A percentile compares a stretch with the other conserved stretches of the same genome.
phyloP scores from a whole-genome alignment of 2,113 vertebrate species.

The Epinephelus cyanopodus region DNA sequence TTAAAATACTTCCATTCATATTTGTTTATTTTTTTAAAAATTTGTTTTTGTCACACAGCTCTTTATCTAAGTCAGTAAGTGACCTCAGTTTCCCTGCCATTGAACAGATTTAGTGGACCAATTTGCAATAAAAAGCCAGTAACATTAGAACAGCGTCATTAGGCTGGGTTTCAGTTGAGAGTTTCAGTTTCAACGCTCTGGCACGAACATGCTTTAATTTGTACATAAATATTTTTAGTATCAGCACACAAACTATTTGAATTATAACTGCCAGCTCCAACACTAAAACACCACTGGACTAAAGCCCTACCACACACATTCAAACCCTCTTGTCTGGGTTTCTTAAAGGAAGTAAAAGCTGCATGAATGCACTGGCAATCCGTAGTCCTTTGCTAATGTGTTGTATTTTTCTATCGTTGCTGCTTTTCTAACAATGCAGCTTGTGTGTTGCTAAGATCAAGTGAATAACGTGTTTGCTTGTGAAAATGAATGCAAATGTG shows the following conservation, averaged over 20 bases:
- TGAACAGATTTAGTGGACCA: not conserved
- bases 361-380: slow-evolving; percentile 27
- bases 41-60: not conserved
- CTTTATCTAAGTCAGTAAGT: not conserved
- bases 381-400: slow-evolving; percentile 22
- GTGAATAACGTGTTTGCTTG: slow-evolving; percentile 31
- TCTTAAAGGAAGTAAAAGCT: slow-evolving; percentile 47
- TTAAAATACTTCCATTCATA: not conserved
- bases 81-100: not conserved
- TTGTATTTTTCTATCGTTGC: slow-evolving; percentile 44
- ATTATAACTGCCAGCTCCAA: slow-evolving; percentile 27
- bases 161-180: not conserved
- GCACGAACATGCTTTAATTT: slow-evolving; percentile 10
- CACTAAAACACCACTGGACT: slow-evolving; percentile 13
- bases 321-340: slow-evolving; percentile 43
- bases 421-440: slow-evolving; percentile 47
- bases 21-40: not conserved
- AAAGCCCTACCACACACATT: slow-evolving; percentile 1
- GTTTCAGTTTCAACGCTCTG: slow-evolving; percentile 27
- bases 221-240: slow-evolving; percentile 26
- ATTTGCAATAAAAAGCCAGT: not conserved
- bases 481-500: slow-evolving; percentile 40
- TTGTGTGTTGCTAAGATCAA: slow-evolving; percentile 65
- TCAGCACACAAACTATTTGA: slow-evolving; percentile 35
- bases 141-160: not conserved